A percentile compares a stretch with the other conserved stretches of the same genome.
phyloP scores from a whole-genome alignment of 1,140 invertebrate genomes.

The Gonioctena quinquepunctata region DNA sequence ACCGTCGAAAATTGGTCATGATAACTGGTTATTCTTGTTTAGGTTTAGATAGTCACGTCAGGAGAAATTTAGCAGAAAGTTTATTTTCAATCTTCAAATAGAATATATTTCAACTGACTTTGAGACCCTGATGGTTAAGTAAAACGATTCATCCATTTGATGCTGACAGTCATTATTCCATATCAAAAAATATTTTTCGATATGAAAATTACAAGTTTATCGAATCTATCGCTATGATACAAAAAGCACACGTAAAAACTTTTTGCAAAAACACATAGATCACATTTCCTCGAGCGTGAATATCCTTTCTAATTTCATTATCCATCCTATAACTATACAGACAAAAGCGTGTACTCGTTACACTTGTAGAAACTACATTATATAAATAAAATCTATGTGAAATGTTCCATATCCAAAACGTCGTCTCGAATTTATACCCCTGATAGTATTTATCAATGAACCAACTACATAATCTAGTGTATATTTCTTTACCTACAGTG shows the following conservation, averaged over 20 bases:
- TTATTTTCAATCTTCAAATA: too few relatives aligned
- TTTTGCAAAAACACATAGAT: conserved; percentile 16
- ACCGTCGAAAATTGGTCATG: too few relatives aligned
- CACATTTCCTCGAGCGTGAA: not conserved
- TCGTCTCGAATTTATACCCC: too few relatives aligned
- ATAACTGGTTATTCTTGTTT: too few relatives aligned
- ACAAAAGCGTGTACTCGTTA: conserved; percentile 10
- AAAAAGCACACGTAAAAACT: conserved; percentile 24
- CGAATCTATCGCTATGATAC: conserved; percentile 29
- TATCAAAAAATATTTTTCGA: conserved; percentile 26
- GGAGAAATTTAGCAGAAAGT: too few relatives aligned
- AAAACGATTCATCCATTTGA: not conserved
- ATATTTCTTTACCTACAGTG: too few relatives aligned
- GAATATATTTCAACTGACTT: too few relatives aligned
- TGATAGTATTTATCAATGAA: too few relatives aligned
- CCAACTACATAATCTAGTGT: too few relatives aligned
- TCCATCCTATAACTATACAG: not conserved
- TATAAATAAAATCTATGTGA: not conserved
- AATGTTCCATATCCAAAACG: too few relatives aligned
- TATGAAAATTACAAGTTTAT: conserved; percentile 33
- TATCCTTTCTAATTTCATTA: not conserved
- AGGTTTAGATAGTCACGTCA: too few relatives aligned
- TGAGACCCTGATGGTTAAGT: too few relatives aligned
- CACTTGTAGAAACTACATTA: conserved; percentile 13
- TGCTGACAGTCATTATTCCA: not conserved